Evolutionary conservation across 2,113 vertebrate genomes (phyloP).

Genomic region (Clarias macrocephalus): DNA sequence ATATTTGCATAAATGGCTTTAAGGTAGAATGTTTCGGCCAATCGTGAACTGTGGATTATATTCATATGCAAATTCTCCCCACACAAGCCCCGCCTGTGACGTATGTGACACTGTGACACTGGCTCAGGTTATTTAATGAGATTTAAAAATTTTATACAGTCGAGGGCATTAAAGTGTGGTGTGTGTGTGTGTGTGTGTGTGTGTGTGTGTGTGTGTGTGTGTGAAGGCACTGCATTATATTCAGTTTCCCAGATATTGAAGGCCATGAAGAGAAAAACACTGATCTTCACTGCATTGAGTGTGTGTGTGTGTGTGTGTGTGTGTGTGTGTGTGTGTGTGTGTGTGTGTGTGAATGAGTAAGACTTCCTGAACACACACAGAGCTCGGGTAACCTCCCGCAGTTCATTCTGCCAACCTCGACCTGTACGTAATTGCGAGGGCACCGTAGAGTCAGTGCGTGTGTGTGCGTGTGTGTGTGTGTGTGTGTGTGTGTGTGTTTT

Average conservation of each 20-base stretch:
- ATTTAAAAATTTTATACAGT: slow-evolving; percentile 2
- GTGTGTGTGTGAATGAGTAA: neutral
- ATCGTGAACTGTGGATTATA: neutral
- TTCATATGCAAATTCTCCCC: neutral
- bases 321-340: neutral
- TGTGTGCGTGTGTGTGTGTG: slow-evolving; percentile 45
- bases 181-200: neutral
- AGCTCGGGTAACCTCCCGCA: slow-evolving; percentile 26
- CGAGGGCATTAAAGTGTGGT: neutral
- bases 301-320: neutral
- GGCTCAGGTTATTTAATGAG: neutral
- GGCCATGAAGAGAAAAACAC: neutral
- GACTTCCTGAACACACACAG: neutral
- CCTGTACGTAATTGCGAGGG: slow-evolving; percentile 20
- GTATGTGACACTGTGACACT: neutral
- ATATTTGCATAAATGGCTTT: neutral
- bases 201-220: slow-evolving; percentile 1
- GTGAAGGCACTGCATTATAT: neutral
- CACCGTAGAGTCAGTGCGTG: slow-evolving; percentile 50
- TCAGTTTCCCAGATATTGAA: neutral
- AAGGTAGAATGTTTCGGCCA: neutral
- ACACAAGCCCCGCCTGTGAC: neutral
- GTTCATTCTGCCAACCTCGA: slow-evolving; percentile 17
- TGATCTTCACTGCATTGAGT: neutral
- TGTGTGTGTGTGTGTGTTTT: slow-evolving; percentile 50